A percentile compares a stretch with the other conserved stretches of the same genome.
phyloP scores from a whole-genome alignment of 2,113 vertebrate genomes.

The Cheirogaleus medius region DNA sequence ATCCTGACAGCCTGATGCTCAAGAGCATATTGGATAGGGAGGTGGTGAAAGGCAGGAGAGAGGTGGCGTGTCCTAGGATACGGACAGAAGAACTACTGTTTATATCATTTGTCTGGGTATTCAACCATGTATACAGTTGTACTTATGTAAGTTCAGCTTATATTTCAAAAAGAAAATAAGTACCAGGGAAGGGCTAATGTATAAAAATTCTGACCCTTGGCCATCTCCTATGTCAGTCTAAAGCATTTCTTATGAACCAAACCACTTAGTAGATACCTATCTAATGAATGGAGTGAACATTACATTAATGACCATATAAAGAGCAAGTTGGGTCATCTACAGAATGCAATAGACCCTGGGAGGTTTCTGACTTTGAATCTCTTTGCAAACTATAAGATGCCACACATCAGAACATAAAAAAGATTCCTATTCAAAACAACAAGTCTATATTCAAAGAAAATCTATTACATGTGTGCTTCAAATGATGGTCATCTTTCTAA shows the following conservation, averaged over 20 bases:
- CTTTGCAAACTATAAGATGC: not conserved
- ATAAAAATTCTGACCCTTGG: not conserved
- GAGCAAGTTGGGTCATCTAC: not conserved
- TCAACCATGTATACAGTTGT: not conserved
- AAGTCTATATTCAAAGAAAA: not conserved
- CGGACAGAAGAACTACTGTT: rapidly evolving
- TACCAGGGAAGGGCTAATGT: not conserved
- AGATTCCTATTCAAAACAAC: not conserved
- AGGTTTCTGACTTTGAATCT: not conserved
- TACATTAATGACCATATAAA: not conserved
- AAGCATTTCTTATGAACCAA: not conserved
- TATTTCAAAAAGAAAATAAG: not conserved
- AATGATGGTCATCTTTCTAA: not conserved
- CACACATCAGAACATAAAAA: not conserved
- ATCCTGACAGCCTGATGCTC: not conserved
- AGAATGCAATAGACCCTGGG: not conserved
- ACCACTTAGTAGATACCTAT: not conserved
- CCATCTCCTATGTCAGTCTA: not conserved
- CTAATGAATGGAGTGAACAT: not conserved
- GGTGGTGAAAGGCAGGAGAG: not conserved
- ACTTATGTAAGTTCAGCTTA: not conserved
- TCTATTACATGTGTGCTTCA: not conserved
- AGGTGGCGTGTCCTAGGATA: rapidly evolving
- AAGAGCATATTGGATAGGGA: not conserved
- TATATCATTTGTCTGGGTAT: not conserved